Conservation (phyloP, 2,113 vertebrate species). For the Cyanistes caeruleus region DNA sequence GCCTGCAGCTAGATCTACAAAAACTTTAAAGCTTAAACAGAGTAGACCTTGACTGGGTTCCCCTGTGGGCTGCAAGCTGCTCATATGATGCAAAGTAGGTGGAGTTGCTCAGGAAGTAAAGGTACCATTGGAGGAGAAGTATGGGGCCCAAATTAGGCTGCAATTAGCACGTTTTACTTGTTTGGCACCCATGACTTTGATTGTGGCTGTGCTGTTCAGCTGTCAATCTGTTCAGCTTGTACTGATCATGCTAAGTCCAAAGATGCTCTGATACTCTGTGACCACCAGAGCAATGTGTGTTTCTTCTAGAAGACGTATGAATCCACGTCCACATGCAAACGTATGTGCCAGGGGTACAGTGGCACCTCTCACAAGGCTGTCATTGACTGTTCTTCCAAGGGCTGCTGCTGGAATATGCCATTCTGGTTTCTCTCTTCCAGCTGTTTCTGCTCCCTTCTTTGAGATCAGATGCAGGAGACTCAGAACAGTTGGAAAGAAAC, state of each 20-base stretch:
- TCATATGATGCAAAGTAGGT: not conserved
- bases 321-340: not conserved
- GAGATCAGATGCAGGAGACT: conserved; percentile 76
- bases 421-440: conserved; percentile 76
- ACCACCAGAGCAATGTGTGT: not conserved
- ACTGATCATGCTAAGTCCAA: not conserved
- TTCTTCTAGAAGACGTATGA: not conserved
- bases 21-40: not conserved
- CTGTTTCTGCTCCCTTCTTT: conserved; percentile 75
- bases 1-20: conserved; percentile 3
- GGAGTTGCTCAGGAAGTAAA: not conserved
- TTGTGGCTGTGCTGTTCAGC: not conserved
- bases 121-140: not conserved
- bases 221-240: not conserved
- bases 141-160: not conserved
- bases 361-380: conserved; percentile 50
- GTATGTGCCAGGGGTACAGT: not conserved
- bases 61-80: not conserved
- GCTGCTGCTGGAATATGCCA: conserved; percentile 72
- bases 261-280: conserved; percentile 3
- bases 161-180: fast-evolving
- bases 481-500: conserved; percentile 75
- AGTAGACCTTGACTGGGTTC: conserved; percentile 7
- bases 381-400: conserved; percentile 63
- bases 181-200: not conserved